Conservation (phyloP, 2,888 invertebrate species). For the Drosophila flavopinicola region DNA sequence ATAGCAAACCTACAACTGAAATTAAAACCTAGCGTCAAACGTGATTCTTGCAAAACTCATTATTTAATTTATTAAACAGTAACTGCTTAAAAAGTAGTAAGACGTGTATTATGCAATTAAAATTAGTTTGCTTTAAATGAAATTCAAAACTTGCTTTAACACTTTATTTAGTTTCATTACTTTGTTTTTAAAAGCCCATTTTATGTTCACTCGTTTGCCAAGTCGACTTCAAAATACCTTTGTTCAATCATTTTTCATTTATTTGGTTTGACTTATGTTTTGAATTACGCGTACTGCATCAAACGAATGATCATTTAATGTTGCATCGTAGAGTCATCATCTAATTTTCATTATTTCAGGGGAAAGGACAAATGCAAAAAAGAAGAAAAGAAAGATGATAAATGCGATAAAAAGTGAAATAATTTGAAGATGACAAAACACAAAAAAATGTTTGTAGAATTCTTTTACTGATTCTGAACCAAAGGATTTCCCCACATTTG, state of each 20-base stretch:
- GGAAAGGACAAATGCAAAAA: constrained; percentile 5
- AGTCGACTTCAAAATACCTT: constrained; percentile 1
- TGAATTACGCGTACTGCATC: neutral
- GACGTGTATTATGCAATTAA: constrained; percentile 60
- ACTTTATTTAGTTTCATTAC: constrained; percentile 9
- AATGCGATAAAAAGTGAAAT: constrained; percentile 8
- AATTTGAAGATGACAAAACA: neutral
- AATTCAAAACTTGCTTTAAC: constrained; percentile 30
- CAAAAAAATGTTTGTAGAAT: too few relatives aligned
- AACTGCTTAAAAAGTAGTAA: constrained; percentile 55
- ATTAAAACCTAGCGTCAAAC: constrained; percentile 9
- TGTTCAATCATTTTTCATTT: neutral
- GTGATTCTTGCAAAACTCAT: constrained; percentile 60
- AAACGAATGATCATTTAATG: neutral
- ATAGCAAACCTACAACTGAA: constrained; percentile 32
- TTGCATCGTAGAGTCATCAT: neutral
- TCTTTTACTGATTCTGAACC: too few relatives aligned
- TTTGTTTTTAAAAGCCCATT: neutral
- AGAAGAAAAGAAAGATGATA: neutral
- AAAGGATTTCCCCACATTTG: too few relatives aligned
- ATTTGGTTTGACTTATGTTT: constrained; percentile 1
- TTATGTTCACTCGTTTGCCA: constrained; percentile 3
- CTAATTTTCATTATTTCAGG: constrained; percentile 17
- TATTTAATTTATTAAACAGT: constrained; percentile 62
- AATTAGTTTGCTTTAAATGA: constrained; percentile 61